Conservation (phyloP, 2,888 invertebrate species). For the Rotaria magnacalcarata region DNA sequence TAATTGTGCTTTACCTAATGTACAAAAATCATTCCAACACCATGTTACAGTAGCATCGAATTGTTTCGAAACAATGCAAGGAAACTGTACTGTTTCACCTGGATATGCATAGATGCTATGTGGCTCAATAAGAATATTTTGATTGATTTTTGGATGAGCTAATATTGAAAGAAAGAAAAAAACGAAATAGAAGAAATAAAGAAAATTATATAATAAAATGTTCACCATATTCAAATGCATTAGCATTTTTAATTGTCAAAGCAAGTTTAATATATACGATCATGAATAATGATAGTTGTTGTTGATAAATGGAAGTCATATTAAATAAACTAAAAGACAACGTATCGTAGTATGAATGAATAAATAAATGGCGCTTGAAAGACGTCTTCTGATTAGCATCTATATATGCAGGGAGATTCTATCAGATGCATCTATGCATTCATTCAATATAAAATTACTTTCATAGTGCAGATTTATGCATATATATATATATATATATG, state of each 20-base stretch:
- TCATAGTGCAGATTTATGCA: not conserved
- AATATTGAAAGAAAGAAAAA: not conserved
- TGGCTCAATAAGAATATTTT: not conserved
- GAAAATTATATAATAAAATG: not conserved
- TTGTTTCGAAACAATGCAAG: slow-evolving; percentile 19
- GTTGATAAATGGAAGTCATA: not conserved
- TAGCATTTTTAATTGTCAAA: not conserved
- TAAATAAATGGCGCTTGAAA: too few species aligned
- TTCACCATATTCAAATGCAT: not conserved
- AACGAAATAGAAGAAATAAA: not conserved
- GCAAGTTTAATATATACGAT: not conserved
- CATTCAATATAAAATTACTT: not conserved
- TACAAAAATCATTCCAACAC: slow-evolving; percentile 36
- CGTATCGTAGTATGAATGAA: not conserved
- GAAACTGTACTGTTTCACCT: slow-evolving; percentile 10
- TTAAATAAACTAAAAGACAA: not conserved
- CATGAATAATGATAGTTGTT: not conserved
- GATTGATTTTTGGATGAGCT: not conserved
- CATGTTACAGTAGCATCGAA: not conserved
- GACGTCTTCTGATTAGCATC: not conserved
- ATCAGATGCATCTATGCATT: not conserved
- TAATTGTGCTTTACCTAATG: slow-evolving; percentile 8
- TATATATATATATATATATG: not conserved
- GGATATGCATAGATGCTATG: not conserved
- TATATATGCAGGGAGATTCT: not conserved